Percentiles rank a stretch among this genome's conserved stretches.
Evolutionary conservation across 2,888 invertebrate genomes (phyloP).

Genomic region (Drosophila vallismaia): DNA sequence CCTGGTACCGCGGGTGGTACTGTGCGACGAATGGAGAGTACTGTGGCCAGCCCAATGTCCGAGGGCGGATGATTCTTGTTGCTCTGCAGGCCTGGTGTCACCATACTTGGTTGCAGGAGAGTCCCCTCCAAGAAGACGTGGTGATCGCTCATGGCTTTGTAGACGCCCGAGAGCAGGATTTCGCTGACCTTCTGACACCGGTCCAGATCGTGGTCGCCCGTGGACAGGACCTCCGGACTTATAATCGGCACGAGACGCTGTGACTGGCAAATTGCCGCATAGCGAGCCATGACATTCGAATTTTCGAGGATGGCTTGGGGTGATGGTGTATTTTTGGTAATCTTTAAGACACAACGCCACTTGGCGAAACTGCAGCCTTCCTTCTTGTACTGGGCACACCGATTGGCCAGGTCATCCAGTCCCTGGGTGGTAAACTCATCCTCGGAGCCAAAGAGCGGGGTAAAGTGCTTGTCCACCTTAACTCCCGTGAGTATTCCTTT

Average conservation of each 20-base stretch:
- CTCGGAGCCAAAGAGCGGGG: conserved; percentile 95
- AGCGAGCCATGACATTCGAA: conserved; percentile 97
- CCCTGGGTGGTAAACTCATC: conserved; percentile 99
- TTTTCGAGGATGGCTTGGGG: conserved; percentile 96
- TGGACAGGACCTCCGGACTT: conserved; percentile 98
- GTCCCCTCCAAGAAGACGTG: conserved; percentile 99
- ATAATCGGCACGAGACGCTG: conserved; percentile 99
- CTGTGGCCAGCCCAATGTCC: conserved; percentile 96
- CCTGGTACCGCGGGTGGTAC: conserved; percentile 98
- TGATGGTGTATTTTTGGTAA: conserved; percentile 94
- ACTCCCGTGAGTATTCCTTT: conserved; percentile 97
- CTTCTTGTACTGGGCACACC: conserved; percentile 98
- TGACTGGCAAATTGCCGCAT: conserved; percentile 97
- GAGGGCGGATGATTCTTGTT: conserved; percentile 89
- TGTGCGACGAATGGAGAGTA: conserved; percentile 94
- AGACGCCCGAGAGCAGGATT: conserved; percentile 95
- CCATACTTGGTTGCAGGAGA: conserved; percentile 99
- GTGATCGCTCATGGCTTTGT: conserved; percentile 98
- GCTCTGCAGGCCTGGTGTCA: conserved; percentile 94
- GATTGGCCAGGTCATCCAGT: conserved; percentile 95
- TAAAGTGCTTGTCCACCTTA: conserved; percentile 98
- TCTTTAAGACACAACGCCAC: conserved; percentile 98
- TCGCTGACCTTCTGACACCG: conserved; percentile 97
- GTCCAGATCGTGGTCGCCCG: conserved; percentile 97
- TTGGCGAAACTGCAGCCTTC: conserved; percentile 99